Conservation (phyloP, 1,140 invertebrate species). For the Tachypleus tridentatus region DNA sequence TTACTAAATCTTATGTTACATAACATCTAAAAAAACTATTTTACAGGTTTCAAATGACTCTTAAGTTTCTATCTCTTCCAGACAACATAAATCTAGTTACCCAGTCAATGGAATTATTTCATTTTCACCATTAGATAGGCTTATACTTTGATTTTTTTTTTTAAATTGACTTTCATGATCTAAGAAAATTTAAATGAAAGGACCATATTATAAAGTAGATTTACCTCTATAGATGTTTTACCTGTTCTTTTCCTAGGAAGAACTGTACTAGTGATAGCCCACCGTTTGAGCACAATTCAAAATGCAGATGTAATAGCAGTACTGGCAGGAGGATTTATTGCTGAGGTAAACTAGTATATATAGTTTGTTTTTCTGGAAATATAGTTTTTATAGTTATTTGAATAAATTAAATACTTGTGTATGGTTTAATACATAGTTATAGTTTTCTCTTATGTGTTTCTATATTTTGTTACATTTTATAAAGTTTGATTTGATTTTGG, state of each 20-base stretch:
- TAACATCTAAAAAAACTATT: too few species aligned
- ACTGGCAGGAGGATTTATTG: conserved; percentile 60
- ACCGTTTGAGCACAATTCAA: conserved; percentile 72
- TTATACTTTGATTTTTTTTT: background rate
- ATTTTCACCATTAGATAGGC: background rate
- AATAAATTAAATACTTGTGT: conserved; percentile 2
- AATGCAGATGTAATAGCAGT: conserved; percentile 81
- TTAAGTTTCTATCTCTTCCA: too few species aligned
- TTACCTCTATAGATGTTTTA: conserved; percentile 1
- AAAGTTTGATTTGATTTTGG: too few species aligned
- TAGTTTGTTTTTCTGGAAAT: background rate
- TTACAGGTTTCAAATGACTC: too few species aligned
- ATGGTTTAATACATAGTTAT: background rate
- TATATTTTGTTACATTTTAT: too few species aligned
- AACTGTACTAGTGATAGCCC: conserved; percentile 78
- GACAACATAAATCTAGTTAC: too few species aligned
- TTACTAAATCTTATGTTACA: too few species aligned
- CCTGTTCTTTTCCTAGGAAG: conserved; percentile 41
- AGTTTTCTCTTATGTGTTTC: too few species aligned
- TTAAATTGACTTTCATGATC: background rate
- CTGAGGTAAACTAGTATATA: conserved; percentile 47
- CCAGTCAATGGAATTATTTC: background rate
- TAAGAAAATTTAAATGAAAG: background rate
- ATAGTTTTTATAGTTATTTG: background rate
- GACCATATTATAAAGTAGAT: background rate